phyloP scores from a whole-genome alignment of 2,797 vertebrate genomes.

The Sorex maritimensis region DNA sequence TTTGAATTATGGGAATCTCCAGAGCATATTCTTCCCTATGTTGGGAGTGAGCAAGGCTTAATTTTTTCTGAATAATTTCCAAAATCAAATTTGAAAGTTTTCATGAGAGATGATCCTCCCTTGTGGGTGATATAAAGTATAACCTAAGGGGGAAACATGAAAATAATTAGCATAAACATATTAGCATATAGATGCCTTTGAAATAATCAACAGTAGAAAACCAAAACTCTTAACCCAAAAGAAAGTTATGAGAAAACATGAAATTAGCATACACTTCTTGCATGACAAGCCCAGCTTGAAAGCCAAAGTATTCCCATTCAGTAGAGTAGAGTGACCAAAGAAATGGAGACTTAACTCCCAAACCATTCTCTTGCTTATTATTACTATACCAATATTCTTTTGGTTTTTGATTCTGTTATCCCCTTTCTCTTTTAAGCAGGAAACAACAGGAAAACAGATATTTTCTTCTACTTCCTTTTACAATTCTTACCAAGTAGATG shows the following conservation, averaged over 20 bases:
- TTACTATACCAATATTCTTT: neutral
- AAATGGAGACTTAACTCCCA: neutral
- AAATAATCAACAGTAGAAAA: constrained; percentile 84
- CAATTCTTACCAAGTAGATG: neutral
- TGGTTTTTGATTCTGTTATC: neutral
- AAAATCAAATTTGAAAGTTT: constrained; percentile 87
- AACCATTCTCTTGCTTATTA: neutral
- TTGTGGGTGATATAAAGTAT: constrained; percentile 76
- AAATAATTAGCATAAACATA: constrained; percentile 85
- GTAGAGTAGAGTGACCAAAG: neutral
- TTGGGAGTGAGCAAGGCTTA: constrained; percentile 75
- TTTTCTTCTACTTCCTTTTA: neutral
- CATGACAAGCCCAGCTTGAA: constrained; percentile 62
- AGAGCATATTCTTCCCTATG: constrained; percentile 82
- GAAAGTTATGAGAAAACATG: constrained; percentile 80
- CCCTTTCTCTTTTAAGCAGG: constrained; percentile 17
- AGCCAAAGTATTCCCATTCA: constrained; percentile 48
- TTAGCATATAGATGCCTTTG: constrained; percentile 85
- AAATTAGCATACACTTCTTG: constrained; percentile 64
- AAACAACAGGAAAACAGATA: neutral
- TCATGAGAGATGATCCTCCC: constrained; percentile 85
- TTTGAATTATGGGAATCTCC: constrained; percentile 82
- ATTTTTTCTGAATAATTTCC: constrained; percentile 87
- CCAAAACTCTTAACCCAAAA: constrained; percentile 79
- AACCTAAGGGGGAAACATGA: constrained; percentile 80